Conservation (phyloP, 2,113 vertebrate species). For the Cephalopterus ornatus region DNA sequence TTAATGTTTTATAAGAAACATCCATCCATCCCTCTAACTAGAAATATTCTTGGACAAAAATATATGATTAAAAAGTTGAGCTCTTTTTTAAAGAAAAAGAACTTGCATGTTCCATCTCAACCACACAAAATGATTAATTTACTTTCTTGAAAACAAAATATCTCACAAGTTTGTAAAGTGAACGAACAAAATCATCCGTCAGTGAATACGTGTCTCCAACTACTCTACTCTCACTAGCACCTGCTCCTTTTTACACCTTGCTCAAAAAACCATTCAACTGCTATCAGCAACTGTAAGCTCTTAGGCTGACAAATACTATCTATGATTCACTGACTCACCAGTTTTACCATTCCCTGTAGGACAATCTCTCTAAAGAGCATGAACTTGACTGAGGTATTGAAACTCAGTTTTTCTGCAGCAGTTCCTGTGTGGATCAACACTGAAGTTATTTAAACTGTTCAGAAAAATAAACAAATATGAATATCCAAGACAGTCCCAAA, state of each 20-base stretch:
- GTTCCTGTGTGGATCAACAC: not conserved
- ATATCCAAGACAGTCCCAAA: not conserved
- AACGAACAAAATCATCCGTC: not conserved
- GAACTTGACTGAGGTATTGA: slow-evolving; percentile 24
- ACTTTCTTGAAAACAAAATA: not conserved
- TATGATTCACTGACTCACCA: slow-evolving; percentile 9
- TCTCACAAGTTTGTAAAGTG: not conserved
- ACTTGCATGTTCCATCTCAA: not conserved
- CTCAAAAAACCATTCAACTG: slow-evolving; percentile 1
- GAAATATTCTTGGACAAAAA: not conserved
- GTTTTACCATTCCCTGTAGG: slow-evolving; percentile 2
- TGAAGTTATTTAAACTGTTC: not conserved
- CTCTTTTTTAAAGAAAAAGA: fast-evolving
- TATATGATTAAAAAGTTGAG: not conserved
- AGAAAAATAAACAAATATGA: not conserved
- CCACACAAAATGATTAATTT: not conserved
- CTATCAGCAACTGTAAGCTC: slow-evolving; percentile 24
- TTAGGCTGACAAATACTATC: slow-evolving; percentile 36
- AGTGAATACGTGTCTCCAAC: not conserved
- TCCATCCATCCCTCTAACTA: not conserved
- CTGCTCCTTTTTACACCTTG: not conserved
- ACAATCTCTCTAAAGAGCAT: slow-evolving; percentile 10
- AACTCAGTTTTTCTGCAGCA: not conserved
- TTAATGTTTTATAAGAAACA: not conserved
- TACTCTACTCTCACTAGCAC: not conserved